phyloP scores from a whole-genome alignment of 2,888 invertebrate species.

The Adineta ricciae region DNA sequence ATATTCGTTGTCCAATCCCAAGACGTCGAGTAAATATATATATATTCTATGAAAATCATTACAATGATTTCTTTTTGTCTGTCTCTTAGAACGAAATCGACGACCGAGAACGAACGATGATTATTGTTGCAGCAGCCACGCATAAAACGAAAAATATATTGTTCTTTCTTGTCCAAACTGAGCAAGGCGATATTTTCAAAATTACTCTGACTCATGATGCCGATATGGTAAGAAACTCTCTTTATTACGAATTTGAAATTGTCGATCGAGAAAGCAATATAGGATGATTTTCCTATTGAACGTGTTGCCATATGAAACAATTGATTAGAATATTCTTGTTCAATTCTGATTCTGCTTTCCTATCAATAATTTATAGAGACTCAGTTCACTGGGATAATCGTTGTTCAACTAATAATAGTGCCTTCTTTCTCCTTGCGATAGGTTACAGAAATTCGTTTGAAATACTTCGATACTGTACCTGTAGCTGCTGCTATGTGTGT shows the following conservation, averaged over 20 bases:
- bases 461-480: slow-evolving; percentile 98
- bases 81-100: slow-evolving; percentile 73
- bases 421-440: slow-evolving; percentile 48
- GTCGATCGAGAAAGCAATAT: too few species aligned
- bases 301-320: background rate
- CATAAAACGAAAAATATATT: slow-evolving; percentile 99
- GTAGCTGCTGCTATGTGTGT: slow-evolving; percentile 94
- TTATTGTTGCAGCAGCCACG: slow-evolving; percentile 95
- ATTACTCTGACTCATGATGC: slow-evolving; percentile 92
- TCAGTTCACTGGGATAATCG: too few species aligned
- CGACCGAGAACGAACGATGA: slow-evolving; percentile 93
- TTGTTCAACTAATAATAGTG: too few species aligned
- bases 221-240: slow-evolving; percentile 58
- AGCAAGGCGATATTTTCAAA: slow-evolving; percentile 92
- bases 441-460: slow-evolving; percentile 84
- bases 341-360: background rate
- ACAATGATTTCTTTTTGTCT: too few species aligned
- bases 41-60: too few species aligned
- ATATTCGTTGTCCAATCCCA: slow-evolving; percentile 87
- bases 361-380: too few species aligned
- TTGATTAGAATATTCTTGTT: background rate
- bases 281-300: background rate
- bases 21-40: slow-evolving; percentile 61
- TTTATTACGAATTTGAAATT: too few species aligned
- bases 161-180: slow-evolving; percentile 96